A percentile compares a stretch with the other conserved stretches of the same genome.
Conservation (phyloP, 2,113 vertebrate species). For the Noturus placidus region DNA sequence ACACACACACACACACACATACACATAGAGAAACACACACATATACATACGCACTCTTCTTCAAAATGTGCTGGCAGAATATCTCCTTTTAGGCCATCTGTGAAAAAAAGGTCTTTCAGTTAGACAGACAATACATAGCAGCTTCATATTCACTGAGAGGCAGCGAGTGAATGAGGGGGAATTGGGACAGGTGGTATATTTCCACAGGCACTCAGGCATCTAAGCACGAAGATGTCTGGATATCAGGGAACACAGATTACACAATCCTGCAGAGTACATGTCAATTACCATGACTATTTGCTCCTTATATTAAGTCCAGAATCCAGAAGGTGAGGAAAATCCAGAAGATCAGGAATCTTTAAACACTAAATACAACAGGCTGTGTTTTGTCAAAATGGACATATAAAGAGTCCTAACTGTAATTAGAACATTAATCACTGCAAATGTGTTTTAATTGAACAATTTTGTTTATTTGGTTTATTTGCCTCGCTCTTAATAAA, state of each 20-base stretch:
- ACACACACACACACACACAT: no score
- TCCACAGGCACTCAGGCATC: constrained; percentile 4
- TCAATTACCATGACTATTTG: background rate
- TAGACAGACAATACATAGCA: background rate
- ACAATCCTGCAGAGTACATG: background rate
- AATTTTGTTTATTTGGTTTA: no score
- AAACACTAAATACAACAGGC: background rate
- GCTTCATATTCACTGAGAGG: constrained; percentile 27
- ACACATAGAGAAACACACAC: background rate
- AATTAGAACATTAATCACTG: background rate
- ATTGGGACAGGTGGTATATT: constrained; percentile 28
- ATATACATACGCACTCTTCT: background rate
- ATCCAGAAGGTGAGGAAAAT: background rate
- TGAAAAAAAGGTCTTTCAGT: background rate
- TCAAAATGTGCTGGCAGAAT: background rate
- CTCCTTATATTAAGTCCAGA: background rate
- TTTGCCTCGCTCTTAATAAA: no score
- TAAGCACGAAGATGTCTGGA: background rate
- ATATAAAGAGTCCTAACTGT: background rate
- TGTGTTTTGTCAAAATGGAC: background rate
- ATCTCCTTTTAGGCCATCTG: constrained; percentile 3
- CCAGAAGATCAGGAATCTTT: background rate
- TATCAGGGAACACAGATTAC: background rate
- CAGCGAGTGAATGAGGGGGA: background rate
- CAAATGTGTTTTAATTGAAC: background rate